These are phyloP conservation scores for Corapipo altera DNA, from an alignment of 2,113 vertebrate species.

Conservation along the genomic window DNA sequence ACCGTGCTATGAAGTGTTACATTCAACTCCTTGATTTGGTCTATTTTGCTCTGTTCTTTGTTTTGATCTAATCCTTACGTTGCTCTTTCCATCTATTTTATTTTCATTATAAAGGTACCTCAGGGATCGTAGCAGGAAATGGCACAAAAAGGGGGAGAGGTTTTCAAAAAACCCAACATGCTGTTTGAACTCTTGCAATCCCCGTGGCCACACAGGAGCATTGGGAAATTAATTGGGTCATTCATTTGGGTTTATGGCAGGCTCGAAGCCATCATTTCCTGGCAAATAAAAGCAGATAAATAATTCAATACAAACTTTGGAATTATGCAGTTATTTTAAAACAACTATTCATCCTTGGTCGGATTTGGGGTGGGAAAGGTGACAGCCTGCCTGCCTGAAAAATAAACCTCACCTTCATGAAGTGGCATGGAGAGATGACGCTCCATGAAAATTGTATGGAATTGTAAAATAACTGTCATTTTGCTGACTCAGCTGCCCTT, in stretches of 20 bases:
- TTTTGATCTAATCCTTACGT: not conserved
- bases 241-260: not conserved
- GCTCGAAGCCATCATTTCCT: not conserved
- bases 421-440: fast-evolving
- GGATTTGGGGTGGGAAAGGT: not conserved
- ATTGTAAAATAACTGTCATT: not conserved
- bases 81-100: not conserved
- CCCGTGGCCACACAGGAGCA: not conserved
- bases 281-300: slow-evolving; percentile 33
- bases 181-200: not conserved
- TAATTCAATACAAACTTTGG: slow-evolving; percentile 26
- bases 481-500: not conserved
- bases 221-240: not conserved
- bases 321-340: not conserved
- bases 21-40: not conserved
- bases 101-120: not conserved
- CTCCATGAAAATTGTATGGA: fast-evolving
- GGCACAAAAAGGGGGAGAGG: not conserved
- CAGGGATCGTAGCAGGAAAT: not conserved
- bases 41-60: not conserved
- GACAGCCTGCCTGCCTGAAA: not conserved
- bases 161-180: not conserved
- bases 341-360: not conserved
- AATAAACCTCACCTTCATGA: not conserved
- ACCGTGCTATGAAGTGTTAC: not conserved